Evolutionary conservation across 2,113 vertebrate species (phyloP).

Genomic region (Myiagra hebetior): DNA sequence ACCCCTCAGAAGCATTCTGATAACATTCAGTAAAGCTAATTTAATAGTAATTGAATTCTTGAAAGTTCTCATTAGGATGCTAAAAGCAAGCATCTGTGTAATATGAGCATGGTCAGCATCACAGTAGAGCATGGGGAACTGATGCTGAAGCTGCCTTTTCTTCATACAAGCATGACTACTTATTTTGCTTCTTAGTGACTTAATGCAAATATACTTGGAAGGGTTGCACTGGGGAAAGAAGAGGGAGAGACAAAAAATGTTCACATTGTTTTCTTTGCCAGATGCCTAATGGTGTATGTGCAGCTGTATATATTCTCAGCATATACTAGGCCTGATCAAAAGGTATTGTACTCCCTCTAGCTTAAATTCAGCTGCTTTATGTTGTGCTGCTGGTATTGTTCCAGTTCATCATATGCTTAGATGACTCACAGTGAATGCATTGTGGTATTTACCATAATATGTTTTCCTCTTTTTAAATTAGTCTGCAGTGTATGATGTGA

Average conservation of each 20-base stretch:
- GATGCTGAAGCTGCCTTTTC: not conserved
- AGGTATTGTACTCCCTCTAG: constrained; percentile 58
- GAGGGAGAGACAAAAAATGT: not conserved
- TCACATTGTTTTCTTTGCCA: constrained; percentile 32
- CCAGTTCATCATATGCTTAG: constrained; percentile 46
- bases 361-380: constrained; percentile 55
- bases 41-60: constrained; percentile 41
- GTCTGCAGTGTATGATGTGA: constrained; percentile 40
- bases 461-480: constrained; percentile 48
- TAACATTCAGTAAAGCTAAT: constrained; percentile 19
- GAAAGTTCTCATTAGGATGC: constrained; percentile 41
- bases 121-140: not conserved
- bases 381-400: constrained; percentile 51
- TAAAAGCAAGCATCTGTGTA: constrained; percentile 24
- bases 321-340: constrained; percentile 39
- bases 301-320: constrained; percentile 22
- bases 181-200: not conserved
- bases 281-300: constrained; percentile 15
- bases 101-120: constrained; percentile 1
- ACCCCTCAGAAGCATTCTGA: constrained; percentile 15
- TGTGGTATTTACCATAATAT: constrained; percentile 46
- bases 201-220: constrained; percentile 42
- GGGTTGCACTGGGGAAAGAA: not conserved
- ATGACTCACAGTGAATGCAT: constrained; percentile 59
- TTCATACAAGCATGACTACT: constrained; percentile 7